Conservation (phyloP, 2,797 vertebrate genomes). For the Ammospiza maritima region DNA sequence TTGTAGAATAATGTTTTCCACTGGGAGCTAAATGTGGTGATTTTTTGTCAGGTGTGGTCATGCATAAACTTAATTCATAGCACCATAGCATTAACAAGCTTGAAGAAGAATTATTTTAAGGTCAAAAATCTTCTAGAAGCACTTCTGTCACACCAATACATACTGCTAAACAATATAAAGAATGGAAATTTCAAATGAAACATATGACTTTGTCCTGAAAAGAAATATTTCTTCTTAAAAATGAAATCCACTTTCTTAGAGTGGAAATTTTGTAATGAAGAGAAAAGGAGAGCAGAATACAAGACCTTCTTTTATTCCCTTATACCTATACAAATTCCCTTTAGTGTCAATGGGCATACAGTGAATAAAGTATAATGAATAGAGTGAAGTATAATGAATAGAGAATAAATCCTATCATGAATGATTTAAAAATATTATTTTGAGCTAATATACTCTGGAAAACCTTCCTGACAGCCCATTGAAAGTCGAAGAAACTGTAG, state of each 20-base stretch:
- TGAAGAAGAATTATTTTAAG: not conserved
- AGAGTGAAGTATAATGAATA: not conserved
- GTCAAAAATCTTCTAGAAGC: not conserved
- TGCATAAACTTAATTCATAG: not conserved
- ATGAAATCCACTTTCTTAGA: not conserved
- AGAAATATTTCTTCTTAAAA: not conserved
- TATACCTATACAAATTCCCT: not conserved
- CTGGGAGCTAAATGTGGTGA: not conserved
- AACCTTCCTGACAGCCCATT: not conserved
- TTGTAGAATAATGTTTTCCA: not conserved
- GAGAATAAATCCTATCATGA: not conserved
- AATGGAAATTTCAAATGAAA: not conserved
- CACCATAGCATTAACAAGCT: not conserved
- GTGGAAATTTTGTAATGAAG: not conserved
- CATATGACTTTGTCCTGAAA: not conserved
- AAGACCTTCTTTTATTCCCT: not conserved
- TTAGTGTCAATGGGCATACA: not conserved
- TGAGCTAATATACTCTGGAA: not conserved
- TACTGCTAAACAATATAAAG: not conserved
- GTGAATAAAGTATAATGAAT: not conserved
- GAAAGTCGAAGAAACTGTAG: not conserved
- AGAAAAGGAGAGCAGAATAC: not conserved
- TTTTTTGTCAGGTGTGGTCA: not conserved
- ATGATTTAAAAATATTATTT: conserved; percentile 1
- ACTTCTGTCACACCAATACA: not conserved